Conservation (phyloP, 2,797 vertebrate species). For the Molossus alvarezi region DNA sequence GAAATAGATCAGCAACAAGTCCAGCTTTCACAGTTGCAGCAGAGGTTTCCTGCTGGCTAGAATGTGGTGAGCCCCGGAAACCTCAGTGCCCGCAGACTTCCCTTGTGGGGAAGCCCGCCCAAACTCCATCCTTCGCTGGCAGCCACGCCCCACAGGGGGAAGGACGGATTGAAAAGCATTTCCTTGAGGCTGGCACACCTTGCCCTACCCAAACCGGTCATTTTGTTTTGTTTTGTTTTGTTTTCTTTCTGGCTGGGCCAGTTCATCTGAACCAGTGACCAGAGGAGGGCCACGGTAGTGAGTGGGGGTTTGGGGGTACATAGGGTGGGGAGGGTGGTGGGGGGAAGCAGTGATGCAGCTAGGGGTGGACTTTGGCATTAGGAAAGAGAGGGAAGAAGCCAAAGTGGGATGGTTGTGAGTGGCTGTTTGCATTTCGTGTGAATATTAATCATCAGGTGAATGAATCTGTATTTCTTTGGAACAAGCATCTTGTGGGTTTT, state of each 20-base stretch:
- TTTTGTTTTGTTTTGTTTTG: neutral
- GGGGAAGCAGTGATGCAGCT: neutral
- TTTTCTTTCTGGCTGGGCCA: neutral
- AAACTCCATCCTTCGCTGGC: slow-evolving; percentile 63
- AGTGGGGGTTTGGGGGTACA: neutral
- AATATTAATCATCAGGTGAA: neutral
- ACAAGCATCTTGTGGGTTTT: neutral
- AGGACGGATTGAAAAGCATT: slow-evolving; percentile 63
- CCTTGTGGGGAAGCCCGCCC: slow-evolving; percentile 51
- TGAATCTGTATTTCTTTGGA: neutral
- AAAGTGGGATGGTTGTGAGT: neutral
- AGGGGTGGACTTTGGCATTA: neutral
- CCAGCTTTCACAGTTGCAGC: neutral
- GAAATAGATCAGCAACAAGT: neutral
- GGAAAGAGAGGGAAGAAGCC: neutral
- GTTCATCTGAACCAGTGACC: slow-evolving; percentile 19
- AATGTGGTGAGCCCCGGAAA: slow-evolving; percentile 70
- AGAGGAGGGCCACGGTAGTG: slow-evolving; percentile 61
- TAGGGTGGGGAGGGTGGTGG: neutral
- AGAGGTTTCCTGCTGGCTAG: slow-evolving; percentile 45
- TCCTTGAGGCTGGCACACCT: slow-evolving; percentile 71
- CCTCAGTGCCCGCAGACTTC: slow-evolving; percentile 57
- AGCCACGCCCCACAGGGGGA: slow-evolving; percentile 65
- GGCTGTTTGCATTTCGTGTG: neutral
- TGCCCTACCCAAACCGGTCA: neutral